These are phyloP conservation scores for Campoplex capitator DNA, from an alignment of 2,888 invertebrate genomes.

Conservation along the genomic window DNA sequence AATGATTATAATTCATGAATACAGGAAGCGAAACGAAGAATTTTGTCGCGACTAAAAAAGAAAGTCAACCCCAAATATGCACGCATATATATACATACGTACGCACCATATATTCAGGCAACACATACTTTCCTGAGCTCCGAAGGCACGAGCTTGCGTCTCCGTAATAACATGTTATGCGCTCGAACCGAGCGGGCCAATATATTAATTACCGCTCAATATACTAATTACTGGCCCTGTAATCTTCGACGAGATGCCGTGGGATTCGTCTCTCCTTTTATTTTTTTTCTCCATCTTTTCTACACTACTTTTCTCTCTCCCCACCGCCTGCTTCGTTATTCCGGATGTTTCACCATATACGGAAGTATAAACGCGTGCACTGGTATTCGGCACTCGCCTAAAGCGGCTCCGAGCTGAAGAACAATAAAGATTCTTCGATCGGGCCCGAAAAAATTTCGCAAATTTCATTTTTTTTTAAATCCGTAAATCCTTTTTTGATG, in stretches of 20 bases:
- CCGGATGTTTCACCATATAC: constrained; percentile 35
- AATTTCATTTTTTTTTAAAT: too few relatives aligned
- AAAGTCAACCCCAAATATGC: constrained; percentile 47
- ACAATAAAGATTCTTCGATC: background rate
- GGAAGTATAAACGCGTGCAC: background rate
- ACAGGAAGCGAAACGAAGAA: constrained; percentile 9
- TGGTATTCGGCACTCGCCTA: background rate
- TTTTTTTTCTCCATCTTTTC: constrained; percentile 9
- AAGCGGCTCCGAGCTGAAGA: background rate
- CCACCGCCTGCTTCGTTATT: background rate
- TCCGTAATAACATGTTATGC: constrained; percentile 81
- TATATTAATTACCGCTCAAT: constrained; percentile 83
- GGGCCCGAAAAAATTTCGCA: too few relatives aligned
- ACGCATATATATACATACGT: background rate
- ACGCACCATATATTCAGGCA: constrained; percentile 27
- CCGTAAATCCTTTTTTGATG: too few relatives aligned
- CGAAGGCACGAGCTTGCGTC: constrained; percentile 68
- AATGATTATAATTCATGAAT: background rate
- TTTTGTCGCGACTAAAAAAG: constrained; percentile 54
- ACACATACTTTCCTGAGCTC: constrained; percentile 71
- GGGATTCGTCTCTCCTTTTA: constrained; percentile 68
- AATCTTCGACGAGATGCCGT: constrained; percentile 78
- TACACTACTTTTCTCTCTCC: background rate
- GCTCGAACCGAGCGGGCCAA: constrained; percentile 74
- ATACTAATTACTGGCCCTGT: constrained; percentile 83